Base-by-base conservation (phyloP, 2,888 invertebrate species). In the Balanococcus diminutus region DNA sequence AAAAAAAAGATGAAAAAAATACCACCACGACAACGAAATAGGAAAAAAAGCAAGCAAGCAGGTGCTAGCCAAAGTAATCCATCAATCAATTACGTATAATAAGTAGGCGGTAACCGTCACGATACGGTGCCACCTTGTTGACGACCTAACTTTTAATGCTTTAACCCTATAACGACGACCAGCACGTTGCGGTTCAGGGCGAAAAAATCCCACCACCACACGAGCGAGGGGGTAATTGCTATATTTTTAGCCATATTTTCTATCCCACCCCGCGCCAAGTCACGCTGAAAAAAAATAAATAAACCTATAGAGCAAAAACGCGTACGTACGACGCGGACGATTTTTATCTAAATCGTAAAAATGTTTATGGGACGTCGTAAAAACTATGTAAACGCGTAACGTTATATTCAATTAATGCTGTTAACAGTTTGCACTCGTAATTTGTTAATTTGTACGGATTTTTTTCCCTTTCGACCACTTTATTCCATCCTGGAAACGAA, bases 81-180 rank as follows among this genome's bases (percentile, higher is more conserved):
- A 39, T 84, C 84, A 84, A 84, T 84, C 84, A 84, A 84, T 84
- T 84, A 84, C 84, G 84, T 42, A 84, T 84, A 84, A 84, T 84
- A 56, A 72, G 84, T 84, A 67, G 84, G 84, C 72, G 84, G 84
- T 84, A 19, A 84, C 72, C 32, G 84, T 72, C 67, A 84, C 67
- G 72, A 84, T 42, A 84, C 72, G 83, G 83, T 83, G 46, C 83
- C 83, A 56, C 83, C 83, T 83, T 56, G 83, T 83, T 51, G 51
- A 46, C 51, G 56, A 46, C 83, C 56, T 56, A 56, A 56, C 51
- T 83, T 51, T 83, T 83, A 83, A 51, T 61, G 31, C 56, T 83
- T 83, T 83, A 83, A 83, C 83, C 83, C 83, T 51, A 46, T n/a
- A 14, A 75, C 51, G 19, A 51, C 8, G 36, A 36, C 36, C 8